These are phyloP conservation scores for Chanos chanos DNA, from an alignment of 2,797 vertebrate genomes.

Conservation along the genomic window DNA sequence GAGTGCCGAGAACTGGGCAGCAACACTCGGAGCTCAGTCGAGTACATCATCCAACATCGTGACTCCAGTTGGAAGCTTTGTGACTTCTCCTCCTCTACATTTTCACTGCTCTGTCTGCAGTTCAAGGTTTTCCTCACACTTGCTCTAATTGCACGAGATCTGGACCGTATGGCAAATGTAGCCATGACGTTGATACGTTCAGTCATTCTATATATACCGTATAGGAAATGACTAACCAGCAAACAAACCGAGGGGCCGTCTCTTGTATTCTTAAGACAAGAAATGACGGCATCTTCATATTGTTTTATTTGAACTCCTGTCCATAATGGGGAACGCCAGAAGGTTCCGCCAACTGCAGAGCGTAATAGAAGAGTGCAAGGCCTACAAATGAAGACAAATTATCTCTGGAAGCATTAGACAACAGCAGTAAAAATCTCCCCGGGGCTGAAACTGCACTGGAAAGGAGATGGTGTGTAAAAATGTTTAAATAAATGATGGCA, in stretches of 20 bases:
- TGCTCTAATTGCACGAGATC: background rate
- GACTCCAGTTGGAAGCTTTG: slow-evolving; percentile 1
- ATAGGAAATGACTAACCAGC: background rate
- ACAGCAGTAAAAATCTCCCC: slow-evolving; percentile 36
- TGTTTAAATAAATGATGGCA: slow-evolving; percentile 43
- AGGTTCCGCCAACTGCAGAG: background rate
- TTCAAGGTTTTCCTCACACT: background rate
- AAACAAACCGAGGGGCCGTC: background rate
- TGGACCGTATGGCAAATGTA: background rate
- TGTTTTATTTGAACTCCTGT: slow-evolving; percentile 4
- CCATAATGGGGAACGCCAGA: slow-evolving; percentile 16
- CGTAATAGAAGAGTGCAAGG: slow-evolving; percentile 28
- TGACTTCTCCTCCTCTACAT: too few relatives aligned
- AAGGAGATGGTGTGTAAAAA: slow-evolving; percentile 40
- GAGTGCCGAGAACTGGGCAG: background rate
- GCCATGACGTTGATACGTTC: too few relatives aligned
- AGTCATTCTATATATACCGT: background rate
- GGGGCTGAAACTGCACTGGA: slow-evolving; percentile 25
- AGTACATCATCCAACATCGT: background rate
- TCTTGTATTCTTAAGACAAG: background rate
- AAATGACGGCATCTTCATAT: background rate
- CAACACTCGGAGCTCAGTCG: slow-evolving; percentile 5
- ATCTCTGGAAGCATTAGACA: slow-evolving; percentile 41
- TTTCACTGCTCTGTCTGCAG: too few relatives aligned
- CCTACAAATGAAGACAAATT: slow-evolving; percentile 35